phyloP scores from a whole-genome alignment of 2,888 invertebrate genomes.

The Allophyes oxyacanthae region DNA sequence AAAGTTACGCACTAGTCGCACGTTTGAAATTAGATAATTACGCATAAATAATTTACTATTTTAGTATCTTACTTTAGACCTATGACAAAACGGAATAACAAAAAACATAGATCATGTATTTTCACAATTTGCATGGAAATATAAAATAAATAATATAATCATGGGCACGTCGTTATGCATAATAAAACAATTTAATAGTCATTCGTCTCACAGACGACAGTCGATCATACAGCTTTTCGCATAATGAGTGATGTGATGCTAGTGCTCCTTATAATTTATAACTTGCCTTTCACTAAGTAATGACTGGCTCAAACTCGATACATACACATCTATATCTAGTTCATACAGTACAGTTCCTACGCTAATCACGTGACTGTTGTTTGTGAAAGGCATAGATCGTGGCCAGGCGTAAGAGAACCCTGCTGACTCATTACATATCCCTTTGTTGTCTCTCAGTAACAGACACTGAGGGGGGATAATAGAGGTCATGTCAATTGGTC shows the following conservation, averaged over 20 bases:
- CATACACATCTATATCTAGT: slow-evolving; percentile 8
- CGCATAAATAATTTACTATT: background rate
- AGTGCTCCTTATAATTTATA: slow-evolving; percentile 29
- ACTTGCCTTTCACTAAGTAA: slow-evolving; percentile 55
- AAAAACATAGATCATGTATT: no score
- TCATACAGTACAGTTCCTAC: slow-evolving; percentile 30
- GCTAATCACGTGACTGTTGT: slow-evolving; percentile 70
- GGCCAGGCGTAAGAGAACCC: slow-evolving; percentile 57
- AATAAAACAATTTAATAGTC: slow-evolving; percentile 3
- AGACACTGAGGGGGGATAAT: slow-evolving; percentile 29
- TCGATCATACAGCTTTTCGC: slow-evolving; percentile 7
- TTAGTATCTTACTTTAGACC: no score
- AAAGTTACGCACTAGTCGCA: slow-evolving; percentile 4
- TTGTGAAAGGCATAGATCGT: slow-evolving; percentile 67
- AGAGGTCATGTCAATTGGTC: slow-evolving; percentile 57
- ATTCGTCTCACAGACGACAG: slow-evolving; percentile 9
- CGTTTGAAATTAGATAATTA: background rate
- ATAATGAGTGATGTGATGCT: slow-evolving; percentile 9
- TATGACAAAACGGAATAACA: no score
- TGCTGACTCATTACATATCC: slow-evolving; percentile 50
- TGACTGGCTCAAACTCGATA: slow-evolving; percentile 12
- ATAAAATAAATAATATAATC: no score
- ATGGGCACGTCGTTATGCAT: background rate
- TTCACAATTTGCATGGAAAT: no score
- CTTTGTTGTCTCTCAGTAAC: slow-evolving; percentile 36